Conservation (phyloP, 1,140 invertebrate genomes). For the Drosophila simulans region DNA sequence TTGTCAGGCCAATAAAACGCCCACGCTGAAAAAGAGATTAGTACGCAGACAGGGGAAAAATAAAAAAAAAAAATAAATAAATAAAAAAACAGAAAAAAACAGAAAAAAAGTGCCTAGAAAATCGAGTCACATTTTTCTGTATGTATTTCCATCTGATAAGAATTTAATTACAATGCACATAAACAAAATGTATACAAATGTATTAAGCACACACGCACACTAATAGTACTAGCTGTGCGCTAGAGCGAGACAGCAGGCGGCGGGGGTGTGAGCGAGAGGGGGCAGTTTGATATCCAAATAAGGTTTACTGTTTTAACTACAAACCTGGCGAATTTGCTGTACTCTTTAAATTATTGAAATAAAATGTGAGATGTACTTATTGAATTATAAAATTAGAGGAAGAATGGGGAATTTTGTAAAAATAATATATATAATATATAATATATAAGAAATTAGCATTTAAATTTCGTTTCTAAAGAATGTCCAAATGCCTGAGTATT, state of each 20-base stretch:
- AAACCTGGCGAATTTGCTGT: not conserved
- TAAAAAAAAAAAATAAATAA: not conserved
- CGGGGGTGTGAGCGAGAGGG: not conserved
- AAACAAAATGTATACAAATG: constrained; percentile 74
- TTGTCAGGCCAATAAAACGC: constrained; percentile 55
- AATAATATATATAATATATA: too few species aligned
- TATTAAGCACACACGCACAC: constrained; percentile 60
- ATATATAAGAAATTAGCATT: too few species aligned
- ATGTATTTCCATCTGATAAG: constrained; percentile 72
- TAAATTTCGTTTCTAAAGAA: too few species aligned
- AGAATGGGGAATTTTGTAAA: too few species aligned
- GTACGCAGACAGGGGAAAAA: constrained; percentile 13
- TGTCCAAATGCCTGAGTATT: too few species aligned
- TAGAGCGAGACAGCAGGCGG: not conserved
- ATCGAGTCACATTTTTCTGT: constrained; percentile 48
- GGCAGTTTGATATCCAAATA: constrained; percentile 19
- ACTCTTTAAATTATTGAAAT: not conserved
- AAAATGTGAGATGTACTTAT: too few species aligned
- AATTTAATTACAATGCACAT: constrained; percentile 80
- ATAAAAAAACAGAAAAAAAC: not conserved
- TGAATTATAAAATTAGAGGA: too few species aligned
- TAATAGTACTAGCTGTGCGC: constrained; percentile 2
- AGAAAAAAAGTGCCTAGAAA: not conserved
- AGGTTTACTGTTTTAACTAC: too few species aligned
- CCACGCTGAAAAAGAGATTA: not conserved